Base-by-base conservation (phyloP, 2,797 vertebrate genomes). In the Picus viridis region DNA sequence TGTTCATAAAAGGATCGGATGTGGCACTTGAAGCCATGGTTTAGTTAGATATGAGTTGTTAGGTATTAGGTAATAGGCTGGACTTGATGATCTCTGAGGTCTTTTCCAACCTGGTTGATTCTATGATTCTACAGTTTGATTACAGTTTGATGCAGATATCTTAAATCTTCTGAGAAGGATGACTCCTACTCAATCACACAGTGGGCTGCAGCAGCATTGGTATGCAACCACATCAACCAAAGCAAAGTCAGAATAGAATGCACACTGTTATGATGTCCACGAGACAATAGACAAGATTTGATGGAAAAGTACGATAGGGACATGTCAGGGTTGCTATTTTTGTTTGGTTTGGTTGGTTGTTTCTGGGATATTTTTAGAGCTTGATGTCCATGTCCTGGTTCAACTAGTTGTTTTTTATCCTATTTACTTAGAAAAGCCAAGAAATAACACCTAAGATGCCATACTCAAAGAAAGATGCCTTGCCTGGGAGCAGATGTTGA, bases 191-290 rank as follows among this genome's bases (percentile, higher is more conserved):
- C 23, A 10, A 12, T 19, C 22, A 3, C 4, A 6, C 16, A 32
- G 5, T 76, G 71, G 57, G 10, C 56, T 78, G 30, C 18, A 65
- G 17, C 12, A 68, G 20, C 14, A 11, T 8, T 71, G 43, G 4
- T 14, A 1, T 51, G 82, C 30, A 79, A 15, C 4, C 12, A 57
- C 43, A 64, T 23, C 29, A 39, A 32, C 2, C 10, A 58, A 74
- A 43, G 5, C 12, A 58, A 59, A 88, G 26, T 16, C 65, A 71
- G 77, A 61, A 16, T 12, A 58, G 30, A 72, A 41, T 22, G 29
- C 3, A 58, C 17, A 3, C 1, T 49, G 5, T 3, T 54, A 6
- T 6, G 8, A n/a, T 71, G 17, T 30, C 23, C 24, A 22, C 16
- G 47, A 62, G 27, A 57, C 10, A 83, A 26, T 7, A 24, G 14